Evolutionary conservation across 2,888 invertebrate species (phyloP).

Genomic region (Onthophagus sagittarius): DNA sequence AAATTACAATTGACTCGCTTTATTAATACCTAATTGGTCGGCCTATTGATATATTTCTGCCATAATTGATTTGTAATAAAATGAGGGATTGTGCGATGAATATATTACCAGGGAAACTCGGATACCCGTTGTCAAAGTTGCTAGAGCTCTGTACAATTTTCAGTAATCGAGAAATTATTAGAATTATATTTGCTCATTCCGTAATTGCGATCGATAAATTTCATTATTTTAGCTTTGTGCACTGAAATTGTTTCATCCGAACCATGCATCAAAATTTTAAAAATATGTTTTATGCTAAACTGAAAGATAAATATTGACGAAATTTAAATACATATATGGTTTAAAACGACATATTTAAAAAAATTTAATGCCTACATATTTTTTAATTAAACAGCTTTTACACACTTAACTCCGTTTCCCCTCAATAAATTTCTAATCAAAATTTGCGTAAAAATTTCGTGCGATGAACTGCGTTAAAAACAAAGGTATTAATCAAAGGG

Average conservation of each 20-base stretch:
- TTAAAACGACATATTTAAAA: neutral
- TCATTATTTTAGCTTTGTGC: neutral
- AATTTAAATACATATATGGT: too few relatives aligned
- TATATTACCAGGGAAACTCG: neutral
- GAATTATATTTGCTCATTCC: neutral
- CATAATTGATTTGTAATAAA: constrained; percentile 11
- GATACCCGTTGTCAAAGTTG: neutral
- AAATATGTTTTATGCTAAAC: neutral
- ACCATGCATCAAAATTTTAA: neutral
- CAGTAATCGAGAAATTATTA: neutral
- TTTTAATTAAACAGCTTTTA: too few relatives aligned
- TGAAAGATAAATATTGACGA: too few relatives aligned
- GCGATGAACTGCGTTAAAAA: constrained; percentile 30
- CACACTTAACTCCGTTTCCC: too few relatives aligned
- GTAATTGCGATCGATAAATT: neutral
- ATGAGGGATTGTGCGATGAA: neutral
- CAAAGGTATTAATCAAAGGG: constrained; percentile 37
- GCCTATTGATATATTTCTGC: constrained; percentile 6
- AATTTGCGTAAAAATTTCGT: neutral
- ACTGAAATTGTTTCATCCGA: neutral
- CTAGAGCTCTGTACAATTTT: neutral
- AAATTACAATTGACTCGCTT: constrained; percentile 4
- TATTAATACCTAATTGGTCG: constrained; percentile 12
- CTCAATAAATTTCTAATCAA: neutral
- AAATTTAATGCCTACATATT: too few relatives aligned